Base-by-base conservation (phyloP, 2,888 invertebrate species). In the Drosophila pseudotakahashii region DNA sequence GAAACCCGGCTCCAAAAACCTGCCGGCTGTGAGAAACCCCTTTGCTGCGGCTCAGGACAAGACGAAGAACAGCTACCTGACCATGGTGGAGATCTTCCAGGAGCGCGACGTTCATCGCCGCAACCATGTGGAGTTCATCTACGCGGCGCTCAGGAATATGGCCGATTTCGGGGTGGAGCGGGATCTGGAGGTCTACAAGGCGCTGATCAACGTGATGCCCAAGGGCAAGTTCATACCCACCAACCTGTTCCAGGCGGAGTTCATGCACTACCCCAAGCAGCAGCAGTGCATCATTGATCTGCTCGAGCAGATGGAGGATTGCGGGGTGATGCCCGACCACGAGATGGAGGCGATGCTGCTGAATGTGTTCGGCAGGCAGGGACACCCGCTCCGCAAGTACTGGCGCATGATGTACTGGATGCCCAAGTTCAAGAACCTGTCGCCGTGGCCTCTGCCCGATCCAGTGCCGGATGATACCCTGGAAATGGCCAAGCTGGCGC, bases 71-170 rank as follows among this genome's bases (percentile, higher is more conserved):
- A 93, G 94, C 0, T 97, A 96, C 89, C 86, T 97, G 52, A 94
- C 95, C 69, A 95, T 96, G 91, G 93, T 98, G 57, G 94, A 95
- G 78, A 94, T 96, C 71, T 99, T 96, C 89, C 93, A 95, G 80
- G 93, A 93, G 32, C 93, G 94, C 44, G 95, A 95, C 78, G 93
- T 93, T 0, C 94, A 95, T 82, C 93, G 96, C 72, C 93, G 96
- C 67, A 98, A 98, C 45, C 97, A 98, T 91, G 97, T 98, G 0
- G 98, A 98, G 88, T 99, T 99, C 92, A 97, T 99, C 80, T 96
- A 97, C 90, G 95, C 97, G 0, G 98, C 98, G 0, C 91, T 99
- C 72, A 95, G 95, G 60, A 94, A 96, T 88, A 97, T 99, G 97
- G 94, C 97, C 77, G 96, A 96, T 62, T 99, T 96, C 92, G 97